phyloP scores from a whole-genome alignment of 2,888 invertebrate genomes.

The Napeogenes inachia region DNA sequence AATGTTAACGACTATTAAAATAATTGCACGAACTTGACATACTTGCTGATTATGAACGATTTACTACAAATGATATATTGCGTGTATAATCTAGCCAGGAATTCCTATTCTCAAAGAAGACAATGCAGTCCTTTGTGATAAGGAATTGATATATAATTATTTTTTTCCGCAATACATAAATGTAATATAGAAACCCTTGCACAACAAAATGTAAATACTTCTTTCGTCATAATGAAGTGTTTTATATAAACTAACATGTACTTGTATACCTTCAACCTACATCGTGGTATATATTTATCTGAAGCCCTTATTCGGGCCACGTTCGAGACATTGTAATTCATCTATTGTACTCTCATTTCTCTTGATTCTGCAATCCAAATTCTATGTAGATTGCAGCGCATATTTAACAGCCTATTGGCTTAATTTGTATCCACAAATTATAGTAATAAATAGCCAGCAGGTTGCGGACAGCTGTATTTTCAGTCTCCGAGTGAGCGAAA shows the following conservation, averaged over 20 bases:
- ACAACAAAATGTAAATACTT: background rate
- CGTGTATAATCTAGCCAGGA: constrained; percentile 22
- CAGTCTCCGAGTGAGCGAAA: constrained; percentile 17
- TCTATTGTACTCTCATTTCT: constrained; percentile 21
- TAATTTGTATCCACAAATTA: constrained; percentile 24
- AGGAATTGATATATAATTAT: background rate
- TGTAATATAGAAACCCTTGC: constrained; percentile 4
- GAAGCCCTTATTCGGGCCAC: constrained; percentile 21
- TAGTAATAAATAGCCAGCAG: constrained; percentile 23
- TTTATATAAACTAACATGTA: too few species aligned
- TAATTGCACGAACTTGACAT: constrained; percentile 30
- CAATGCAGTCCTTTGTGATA: constrained; percentile 3
- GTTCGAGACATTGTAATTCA: constrained; percentile 20
- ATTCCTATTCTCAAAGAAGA: constrained; percentile 17
- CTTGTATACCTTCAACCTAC: constrained; percentile 5
- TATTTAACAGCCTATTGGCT: constrained; percentile 23
- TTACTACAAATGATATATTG: constrained; percentile 26
- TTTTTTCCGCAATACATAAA: background rate
- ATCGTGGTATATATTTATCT: constrained; percentile 8
- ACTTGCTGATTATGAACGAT: constrained; percentile 23
- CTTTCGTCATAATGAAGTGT: too few species aligned
- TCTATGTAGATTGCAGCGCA: constrained; percentile 25
- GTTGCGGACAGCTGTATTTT: constrained; percentile 25
- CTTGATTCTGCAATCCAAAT: constrained; percentile 21
- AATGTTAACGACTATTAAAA: constrained; percentile 25